Conservation (phyloP, 2,113 vertebrate species). For the Gasterosteus aculeatus region DNA sequence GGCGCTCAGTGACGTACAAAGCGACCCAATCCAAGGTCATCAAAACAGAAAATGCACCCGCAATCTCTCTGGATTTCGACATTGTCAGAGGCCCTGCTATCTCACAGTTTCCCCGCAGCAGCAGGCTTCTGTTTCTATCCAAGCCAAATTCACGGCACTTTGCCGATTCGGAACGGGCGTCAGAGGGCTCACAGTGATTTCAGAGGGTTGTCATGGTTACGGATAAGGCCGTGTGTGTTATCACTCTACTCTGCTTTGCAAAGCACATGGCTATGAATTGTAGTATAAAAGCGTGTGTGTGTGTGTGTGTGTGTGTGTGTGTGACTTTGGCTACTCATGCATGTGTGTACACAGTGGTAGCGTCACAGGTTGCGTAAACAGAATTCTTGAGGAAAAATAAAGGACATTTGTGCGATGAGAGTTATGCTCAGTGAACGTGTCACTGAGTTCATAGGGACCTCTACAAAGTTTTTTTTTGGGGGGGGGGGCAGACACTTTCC, state of each 20-base stretch:
- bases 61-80: slow-evolving; percentile 19
- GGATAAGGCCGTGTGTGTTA: slow-evolving; percentile 61
- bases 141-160: slow-evolving; percentile 49
- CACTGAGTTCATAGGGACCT: background rate
- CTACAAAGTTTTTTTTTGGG: background rate
- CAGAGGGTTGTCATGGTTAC: slow-evolving; percentile 60
- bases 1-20: background rate
- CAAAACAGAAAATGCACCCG: slow-evolving; percentile 22
- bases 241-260: slow-evolving; percentile 46
- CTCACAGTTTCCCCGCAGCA: slow-evolving; percentile 46
- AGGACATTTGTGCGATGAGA: background rate
- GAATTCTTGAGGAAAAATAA: slow-evolving; percentile 19
- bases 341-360: background rate
- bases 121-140: slow-evolving; percentile 53
- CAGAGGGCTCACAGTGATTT: slow-evolving; percentile 45
- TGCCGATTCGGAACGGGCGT: slow-evolving; percentile 45
- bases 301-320: slow-evolving; percentile 6
- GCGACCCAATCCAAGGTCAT: slow-evolving; percentile 29
- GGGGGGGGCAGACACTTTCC: slow-evolving; percentile 25
- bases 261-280: slow-evolving; percentile 54
- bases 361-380: slow-evolving; percentile 10
- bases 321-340: background rate
- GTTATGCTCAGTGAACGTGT: background rate
- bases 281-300: slow-evolving; percentile 11
- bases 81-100: slow-evolving; percentile 54